Evolutionary conservation across 2,797 vertebrate species (phyloP).

Genomic region (Sebastes nivosus): DNA sequence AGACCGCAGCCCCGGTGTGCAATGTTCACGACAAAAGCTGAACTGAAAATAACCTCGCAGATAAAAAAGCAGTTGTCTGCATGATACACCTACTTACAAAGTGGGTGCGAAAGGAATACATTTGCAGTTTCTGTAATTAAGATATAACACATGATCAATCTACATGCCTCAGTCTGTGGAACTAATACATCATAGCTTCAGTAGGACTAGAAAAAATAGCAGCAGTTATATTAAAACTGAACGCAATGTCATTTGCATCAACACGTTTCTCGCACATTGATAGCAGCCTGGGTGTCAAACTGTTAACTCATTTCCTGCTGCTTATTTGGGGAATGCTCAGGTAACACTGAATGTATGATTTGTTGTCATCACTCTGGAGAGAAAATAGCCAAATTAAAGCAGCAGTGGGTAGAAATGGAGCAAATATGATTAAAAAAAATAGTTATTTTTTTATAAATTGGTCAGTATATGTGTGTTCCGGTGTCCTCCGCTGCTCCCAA

Average conservation of each 20-base stretch:
- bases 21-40: not conserved
- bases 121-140: conserved; percentile 34
- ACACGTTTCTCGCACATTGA: conserved; percentile 12
- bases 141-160: conserved; percentile 6
- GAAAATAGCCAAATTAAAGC: not conserved
- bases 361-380: not conserved
- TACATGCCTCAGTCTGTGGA: not conserved
- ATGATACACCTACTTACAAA: not conserved
- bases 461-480: no score
- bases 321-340: not conserved
- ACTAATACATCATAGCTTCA: not conserved
- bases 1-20: not conserved
- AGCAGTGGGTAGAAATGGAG: no score
- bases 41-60: not conserved
- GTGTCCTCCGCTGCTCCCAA: no score
- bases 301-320: conserved; percentile 44
- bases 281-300: conserved; percentile 29
- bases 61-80: not conserved
- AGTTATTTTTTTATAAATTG: no score
- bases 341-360: not conserved
- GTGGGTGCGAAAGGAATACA: conserved; percentile 21
- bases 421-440: no score
- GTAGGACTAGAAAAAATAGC: not conserved
- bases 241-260: conserved; percentile 2
- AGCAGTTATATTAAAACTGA: conserved; percentile 9